These are phyloP conservation scores for Arrhopalites spinosus DNA, from an alignment of 2,888 invertebrate genomes.

Conservation along the genomic window DNA sequence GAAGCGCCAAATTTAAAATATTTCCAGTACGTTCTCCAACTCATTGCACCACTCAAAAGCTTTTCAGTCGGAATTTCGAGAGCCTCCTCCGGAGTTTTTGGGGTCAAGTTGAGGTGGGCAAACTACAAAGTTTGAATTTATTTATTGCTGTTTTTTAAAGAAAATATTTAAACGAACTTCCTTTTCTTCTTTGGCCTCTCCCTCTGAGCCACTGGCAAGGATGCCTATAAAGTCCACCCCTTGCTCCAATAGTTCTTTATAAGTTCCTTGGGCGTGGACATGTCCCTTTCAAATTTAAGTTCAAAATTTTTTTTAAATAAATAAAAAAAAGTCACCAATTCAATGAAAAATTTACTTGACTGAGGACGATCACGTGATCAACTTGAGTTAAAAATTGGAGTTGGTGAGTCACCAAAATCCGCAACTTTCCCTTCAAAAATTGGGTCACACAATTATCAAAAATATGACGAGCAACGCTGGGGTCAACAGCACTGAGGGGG, in stretches of 20 bases:
- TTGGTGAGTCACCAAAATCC: conserved; percentile 74
- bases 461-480: too few species aligned
- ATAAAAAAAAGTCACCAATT: too few species aligned
- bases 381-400: conserved; percentile 63
- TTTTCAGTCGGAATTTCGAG: conserved; percentile 46
- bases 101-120: too few species aligned
- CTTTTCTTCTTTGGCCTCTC: not conserved
- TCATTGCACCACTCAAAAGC: conserved; percentile 53
- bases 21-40: conserved; percentile 61
- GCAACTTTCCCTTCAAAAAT: conserved; percentile 59
- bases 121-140: too few species aligned
- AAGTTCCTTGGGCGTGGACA: conserved; percentile 67
- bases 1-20: conserved; percentile 46
- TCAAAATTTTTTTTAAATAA: not conserved
- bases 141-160: too few species aligned
- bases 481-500: too few species aligned
- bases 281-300: conserved; percentile 58
- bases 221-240: conserved; percentile 58
- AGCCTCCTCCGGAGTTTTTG: conserved; percentile 38
- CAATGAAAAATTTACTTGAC: not conserved
- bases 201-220: conserved; percentile 52
- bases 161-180: too few species aligned
- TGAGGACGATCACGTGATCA: conserved; percentile 35
- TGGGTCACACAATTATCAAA: conserved; percentile 58
- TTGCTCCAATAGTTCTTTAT: conserved; percentile 63